Percentiles rank a stretch among this genome's conserved stretches.
These are phyloP conservation scores for Clunio marinus DNA, from an alignment of 2,888 invertebrate genomes.

Conservation along the genomic window DNA sequence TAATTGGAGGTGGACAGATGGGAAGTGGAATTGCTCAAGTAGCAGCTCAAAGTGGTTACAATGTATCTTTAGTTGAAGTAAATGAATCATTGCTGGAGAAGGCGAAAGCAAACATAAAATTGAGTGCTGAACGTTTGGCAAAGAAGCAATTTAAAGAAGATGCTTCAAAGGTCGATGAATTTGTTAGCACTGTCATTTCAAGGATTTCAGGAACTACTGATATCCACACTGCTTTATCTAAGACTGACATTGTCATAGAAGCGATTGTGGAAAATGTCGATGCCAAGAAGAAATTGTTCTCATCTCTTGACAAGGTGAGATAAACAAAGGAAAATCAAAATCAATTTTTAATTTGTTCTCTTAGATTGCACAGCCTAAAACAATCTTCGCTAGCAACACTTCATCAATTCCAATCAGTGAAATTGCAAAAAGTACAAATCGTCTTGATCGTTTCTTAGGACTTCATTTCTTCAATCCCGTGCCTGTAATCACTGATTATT, in stretches of 20 bases:
- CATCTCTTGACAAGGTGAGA: slow-evolving; percentile 63
- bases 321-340: too few relatives aligned
- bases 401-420: slow-evolving; percentile 81
- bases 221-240: slow-evolving; percentile 59
- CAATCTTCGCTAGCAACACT: slow-evolving; percentile 85
- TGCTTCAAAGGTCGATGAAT: slow-evolving; percentile 61
- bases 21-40: slow-evolving; percentile 90
- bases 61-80: slow-evolving; percentile 76
- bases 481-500: too few relatives aligned
- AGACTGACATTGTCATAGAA: slow-evolving; percentile 74
- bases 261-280: slow-evolving; percentile 82
- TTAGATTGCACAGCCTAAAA: slow-evolving; percentile 63
- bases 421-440: slow-evolving; percentile 68
- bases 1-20: slow-evolving; percentile 84
- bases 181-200: slow-evolving; percentile 59
- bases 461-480: slow-evolving; percentile 92
- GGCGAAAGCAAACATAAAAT: slow-evolving; percentile 65
- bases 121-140: slow-evolving; percentile 68
- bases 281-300: slow-evolving; percentile 71
- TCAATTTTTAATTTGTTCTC: too few relatives aligned
- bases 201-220: slow-evolving; percentile 62
- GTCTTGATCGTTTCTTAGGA: slow-evolving; percentile 75
- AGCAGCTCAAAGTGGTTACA: slow-evolving; percentile 76
- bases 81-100: slow-evolving; percentile 67
- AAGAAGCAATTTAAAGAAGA: slow-evolving; percentile 72